A percentile compares a stretch with the other conserved stretches of the same genome.
Evolutionary conservation across 2,888 invertebrate species (phyloP).

Genomic region (Pristionchus arcanus): DNA sequence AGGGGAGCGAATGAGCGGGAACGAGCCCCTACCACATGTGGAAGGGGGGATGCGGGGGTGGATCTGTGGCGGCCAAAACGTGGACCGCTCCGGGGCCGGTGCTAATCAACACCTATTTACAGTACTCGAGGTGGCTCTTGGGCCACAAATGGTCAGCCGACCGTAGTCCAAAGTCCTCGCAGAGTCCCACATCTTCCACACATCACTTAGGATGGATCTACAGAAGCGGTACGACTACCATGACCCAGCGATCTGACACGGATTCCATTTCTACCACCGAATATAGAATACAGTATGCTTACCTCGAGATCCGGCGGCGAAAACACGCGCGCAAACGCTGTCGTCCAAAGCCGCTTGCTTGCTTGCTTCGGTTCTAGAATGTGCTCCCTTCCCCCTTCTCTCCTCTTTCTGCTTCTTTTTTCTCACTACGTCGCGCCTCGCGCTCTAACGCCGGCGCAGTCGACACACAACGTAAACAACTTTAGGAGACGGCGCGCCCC

Average conservation of each 20-base stretch:
- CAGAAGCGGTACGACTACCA: neutral
- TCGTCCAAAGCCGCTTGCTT: neutral
- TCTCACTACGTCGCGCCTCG: neutral
- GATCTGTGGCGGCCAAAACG: neutral
- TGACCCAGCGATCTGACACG: neutral
- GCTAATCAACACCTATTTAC: neutral
- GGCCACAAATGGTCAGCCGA: neutral
- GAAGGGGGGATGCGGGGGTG: constrained; percentile 22
- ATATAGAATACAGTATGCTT: neutral
- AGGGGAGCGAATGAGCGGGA: constrained; percentile 7
- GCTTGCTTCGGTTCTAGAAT: constrained; percentile 19
- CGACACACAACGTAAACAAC: constrained; percentile 19
- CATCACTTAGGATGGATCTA: too few species aligned
- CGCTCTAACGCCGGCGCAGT: neutral
- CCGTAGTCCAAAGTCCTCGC: neutral
- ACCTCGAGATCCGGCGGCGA: neutral
- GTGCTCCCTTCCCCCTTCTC: neutral
- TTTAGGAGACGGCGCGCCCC: neutral
- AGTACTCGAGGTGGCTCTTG: too few species aligned
- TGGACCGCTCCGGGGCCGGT: neutral
- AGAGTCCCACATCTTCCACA: too few species aligned
- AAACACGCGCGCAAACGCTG: constrained; percentile 41
- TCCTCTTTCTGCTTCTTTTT: neutral
- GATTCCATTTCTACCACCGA: neutral
- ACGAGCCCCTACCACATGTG: constrained; percentile 40